Conservation (phyloP, 2,888 invertebrate species). For the Augochlorella aurata region DNA sequence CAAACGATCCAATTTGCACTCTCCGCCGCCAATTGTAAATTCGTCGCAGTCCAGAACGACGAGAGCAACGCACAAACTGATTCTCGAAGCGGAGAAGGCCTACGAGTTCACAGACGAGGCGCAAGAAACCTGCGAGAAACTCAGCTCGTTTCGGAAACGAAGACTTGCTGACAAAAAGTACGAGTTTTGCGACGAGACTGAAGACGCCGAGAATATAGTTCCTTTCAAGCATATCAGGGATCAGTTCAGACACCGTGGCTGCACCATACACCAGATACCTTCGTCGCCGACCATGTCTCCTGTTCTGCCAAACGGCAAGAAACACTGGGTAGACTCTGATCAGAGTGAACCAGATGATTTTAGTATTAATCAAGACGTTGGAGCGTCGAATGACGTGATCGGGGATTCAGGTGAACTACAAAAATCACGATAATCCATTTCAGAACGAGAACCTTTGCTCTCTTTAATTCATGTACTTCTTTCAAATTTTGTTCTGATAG, state of each 20-base stretch:
- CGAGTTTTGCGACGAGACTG: slow-evolving; percentile 91
- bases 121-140: slow-evolving; percentile 91
- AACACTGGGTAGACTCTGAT: slow-evolving; percentile 76
- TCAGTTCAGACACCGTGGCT: slow-evolving; percentile 76
- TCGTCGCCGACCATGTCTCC: slow-evolving; percentile 76
- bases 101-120: slow-evolving; percentile 94
- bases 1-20: slow-evolving; percentile 75
- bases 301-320: slow-evolving; percentile 74
- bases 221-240: slow-evolving; percentile 81
- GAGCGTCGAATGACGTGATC: slow-evolving; percentile 68
- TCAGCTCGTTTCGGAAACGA: slow-evolving; percentile 92
- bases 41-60: slow-evolving; percentile 74
- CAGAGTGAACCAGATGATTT: slow-evolving; percentile 78
- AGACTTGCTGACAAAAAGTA: slow-evolving; percentile 95
- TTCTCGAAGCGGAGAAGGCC: slow-evolving; percentile 86
- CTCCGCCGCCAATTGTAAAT: slow-evolving; percentile 73
- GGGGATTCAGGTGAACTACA: slow-evolving; percentile 71
- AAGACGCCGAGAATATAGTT: slow-evolving; percentile 86
- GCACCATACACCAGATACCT: slow-evolving; percentile 75
- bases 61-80: slow-evolving; percentile 77
- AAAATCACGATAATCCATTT: not conserved
- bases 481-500: slow-evolving; percentile 48
- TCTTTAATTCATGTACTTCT: not conserved
- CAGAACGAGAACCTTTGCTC: not conserved
- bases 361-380: slow-evolving; percentile 79